Percentiles rank a stretch among this genome's conserved stretches.
Evolutionary conservation across 2,113 vertebrate genomes (phyloP).

Genomic region (Pristiophorus japonicus): DNA sequence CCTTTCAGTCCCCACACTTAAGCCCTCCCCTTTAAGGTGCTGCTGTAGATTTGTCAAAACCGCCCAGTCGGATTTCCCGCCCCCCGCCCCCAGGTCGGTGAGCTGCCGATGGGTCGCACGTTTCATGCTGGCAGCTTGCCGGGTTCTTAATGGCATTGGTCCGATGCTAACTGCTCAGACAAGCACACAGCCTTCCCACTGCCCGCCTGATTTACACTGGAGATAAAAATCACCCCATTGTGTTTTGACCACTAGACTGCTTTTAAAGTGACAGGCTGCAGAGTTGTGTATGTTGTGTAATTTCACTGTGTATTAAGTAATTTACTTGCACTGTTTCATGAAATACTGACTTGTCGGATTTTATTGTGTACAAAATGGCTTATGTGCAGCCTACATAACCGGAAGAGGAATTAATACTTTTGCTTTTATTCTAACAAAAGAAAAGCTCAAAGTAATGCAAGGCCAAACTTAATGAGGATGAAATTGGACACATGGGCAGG

Average conservation of each 20-base stretch:
- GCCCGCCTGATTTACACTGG: background rate
- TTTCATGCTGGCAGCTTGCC: background rate
- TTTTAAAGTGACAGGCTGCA: background rate
- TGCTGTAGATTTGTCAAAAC: background rate
- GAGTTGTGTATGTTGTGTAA: background rate
- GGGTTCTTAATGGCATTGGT: background rate
- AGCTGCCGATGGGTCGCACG: background rate
- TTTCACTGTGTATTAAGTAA: background rate
- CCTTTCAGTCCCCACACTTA: background rate
- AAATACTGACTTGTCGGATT: background rate
- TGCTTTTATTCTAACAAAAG: background rate
- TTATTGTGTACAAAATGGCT: background rate
- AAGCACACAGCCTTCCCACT: background rate
- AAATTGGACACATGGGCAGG: no score
- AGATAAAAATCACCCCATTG: background rate
- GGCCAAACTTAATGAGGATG: background rate
- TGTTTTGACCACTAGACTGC: background rate
- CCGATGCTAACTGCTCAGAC: background rate
- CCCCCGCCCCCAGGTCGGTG: background rate
- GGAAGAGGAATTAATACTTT: background rate
- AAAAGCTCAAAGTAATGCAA: background rate
- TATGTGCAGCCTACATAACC: background rate
- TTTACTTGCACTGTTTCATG: background rate
- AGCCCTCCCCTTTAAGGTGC: background rate
- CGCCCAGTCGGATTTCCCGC: background rate